Evolutionary conservation across 2,113 vertebrate genomes (phyloP).

Genomic region (Collichthys lucidus): DNA sequence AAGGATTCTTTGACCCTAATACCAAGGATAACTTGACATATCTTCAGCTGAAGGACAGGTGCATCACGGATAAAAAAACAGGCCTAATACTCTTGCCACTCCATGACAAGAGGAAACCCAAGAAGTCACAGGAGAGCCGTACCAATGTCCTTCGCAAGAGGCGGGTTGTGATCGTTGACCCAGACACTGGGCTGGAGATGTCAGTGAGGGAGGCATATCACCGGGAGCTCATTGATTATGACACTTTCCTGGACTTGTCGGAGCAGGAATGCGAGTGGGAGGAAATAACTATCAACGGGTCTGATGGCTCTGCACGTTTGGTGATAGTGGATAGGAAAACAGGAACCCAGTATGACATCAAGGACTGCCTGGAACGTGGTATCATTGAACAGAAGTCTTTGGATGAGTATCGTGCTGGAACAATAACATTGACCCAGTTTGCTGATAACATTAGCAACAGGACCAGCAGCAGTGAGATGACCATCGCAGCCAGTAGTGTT

Average conservation of each 20-base stretch:
- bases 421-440: constrained; percentile 92
- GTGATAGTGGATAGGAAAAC: constrained; percentile 96
- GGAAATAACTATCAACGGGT: constrained; percentile 93
- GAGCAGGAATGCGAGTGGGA: constrained; percentile 99
- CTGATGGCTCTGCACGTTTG: constrained; percentile 89
- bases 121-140: constrained; percentile 81
- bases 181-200: constrained; percentile 96
- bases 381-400: constrained; percentile 87
- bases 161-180: constrained; percentile 96
- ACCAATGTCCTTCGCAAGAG: constrained; percentile 95
- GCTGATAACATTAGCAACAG: constrained; percentile 91
- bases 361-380: constrained; percentile 89
- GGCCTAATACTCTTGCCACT: constrained; percentile 92
- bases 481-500: constrained; percentile 74
- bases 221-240: constrained; percentile 94
- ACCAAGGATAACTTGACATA: constrained; percentile 98
- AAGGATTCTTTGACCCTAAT: constrained; percentile 99
- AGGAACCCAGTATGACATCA: constrained; percentile 94
- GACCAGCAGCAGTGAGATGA: constrained; percentile 73
- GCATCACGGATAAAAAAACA: constrained; percentile 90
- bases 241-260: constrained; percentile 93
- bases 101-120: constrained; percentile 89
- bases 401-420: constrained; percentile 91
- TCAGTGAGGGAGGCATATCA: constrained; percentile 95
- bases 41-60: constrained; percentile 93